Conservation (phyloP, 1,140 invertebrate genomes). For the Hycleus cichorii region DNA sequence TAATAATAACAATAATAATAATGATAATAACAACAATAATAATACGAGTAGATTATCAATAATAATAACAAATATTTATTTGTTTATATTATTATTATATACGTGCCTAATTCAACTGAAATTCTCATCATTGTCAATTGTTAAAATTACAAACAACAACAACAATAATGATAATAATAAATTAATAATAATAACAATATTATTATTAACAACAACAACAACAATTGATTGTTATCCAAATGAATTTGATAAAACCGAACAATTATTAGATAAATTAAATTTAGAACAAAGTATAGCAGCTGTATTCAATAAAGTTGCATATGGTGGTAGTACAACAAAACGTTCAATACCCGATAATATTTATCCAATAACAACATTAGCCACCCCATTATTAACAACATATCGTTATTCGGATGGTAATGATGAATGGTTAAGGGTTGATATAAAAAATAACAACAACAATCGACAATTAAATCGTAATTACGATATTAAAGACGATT, state of each 20-base stretch:
- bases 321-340: constrained; percentile 55
- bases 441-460: constrained; percentile 30
- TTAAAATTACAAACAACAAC: background rate
- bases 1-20: constrained; percentile 7
- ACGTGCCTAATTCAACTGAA: constrained; percentile 23
- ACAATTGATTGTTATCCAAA: constrained; percentile 23
- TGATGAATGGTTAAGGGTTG: constrained; percentile 37
- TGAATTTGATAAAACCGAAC: constrained; percentile 36
- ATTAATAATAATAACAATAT: too few relatives aligned
- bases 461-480: background rate
- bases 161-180: too few relatives aligned
- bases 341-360: constrained; percentile 56
- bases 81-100: constrained; percentile 17
- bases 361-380: constrained; percentile 53
- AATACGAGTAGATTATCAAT: background rate
- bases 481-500: constrained; percentile 22
- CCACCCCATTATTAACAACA: constrained; percentile 53
- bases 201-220: too few relatives aligned
- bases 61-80: constrained; percentile 19
- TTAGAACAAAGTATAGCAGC: constrained; percentile 57
- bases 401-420: constrained; percentile 40
- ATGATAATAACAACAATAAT: background rate
- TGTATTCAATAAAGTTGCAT: constrained; percentile 60
- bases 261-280: constrained; percentile 39
- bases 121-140: constrained; percentile 3